Conservation (phyloP, 1,140 invertebrate species). For the Scaptomyza pallida region DNA sequence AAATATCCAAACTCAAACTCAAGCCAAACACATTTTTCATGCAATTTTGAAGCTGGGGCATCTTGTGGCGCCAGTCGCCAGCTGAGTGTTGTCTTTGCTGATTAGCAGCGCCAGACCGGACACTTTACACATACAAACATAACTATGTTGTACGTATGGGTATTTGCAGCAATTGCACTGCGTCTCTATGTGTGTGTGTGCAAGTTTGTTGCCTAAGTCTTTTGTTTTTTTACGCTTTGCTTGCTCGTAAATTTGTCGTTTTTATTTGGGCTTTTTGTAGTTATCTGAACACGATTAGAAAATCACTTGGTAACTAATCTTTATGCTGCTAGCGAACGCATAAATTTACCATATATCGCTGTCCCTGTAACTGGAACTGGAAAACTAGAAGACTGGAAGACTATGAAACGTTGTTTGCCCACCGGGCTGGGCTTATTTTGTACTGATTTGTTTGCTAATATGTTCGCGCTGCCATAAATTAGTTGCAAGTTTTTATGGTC, state of each 20-base stretch:
- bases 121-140: slow-evolving; percentile 24
- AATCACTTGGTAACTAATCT: slow-evolving; percentile 75
- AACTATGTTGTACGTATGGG: slow-evolving; percentile 47
- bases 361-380: slow-evolving; percentile 10
- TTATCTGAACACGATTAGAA: slow-evolving; percentile 71
- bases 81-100: slow-evolving; percentile 67
- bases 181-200: background rate
- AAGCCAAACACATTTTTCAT: slow-evolving; percentile 49
- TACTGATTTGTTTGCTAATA: slow-evolving; percentile 83
- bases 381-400: slow-evolving; percentile 1
- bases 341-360: slow-evolving; percentile 66
- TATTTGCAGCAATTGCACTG: slow-evolving; percentile 54
- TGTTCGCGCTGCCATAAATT: slow-evolving; percentile 81
- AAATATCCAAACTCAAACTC: slow-evolving; percentile 35
- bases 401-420: slow-evolving; percentile 18
- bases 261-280: slow-evolving; percentile 75
- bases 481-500: slow-evolving; percentile 68
- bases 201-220: slow-evolving; percentile 59
- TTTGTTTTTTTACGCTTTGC: slow-evolving; percentile 33
- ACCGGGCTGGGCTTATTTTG: slow-evolving; percentile 70
- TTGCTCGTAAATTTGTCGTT: slow-evolving; percentile 68
- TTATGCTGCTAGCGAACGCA: slow-evolving; percentile 73
- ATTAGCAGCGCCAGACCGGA: slow-evolving; percentile 55
- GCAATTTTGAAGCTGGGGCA: slow-evolving; percentile 69
- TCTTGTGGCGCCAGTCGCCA: slow-evolving; percentile 61